Evolutionary conservation across 2,888 invertebrate species (phyloP).

Genomic region (Microdon myrmicae): DNA sequence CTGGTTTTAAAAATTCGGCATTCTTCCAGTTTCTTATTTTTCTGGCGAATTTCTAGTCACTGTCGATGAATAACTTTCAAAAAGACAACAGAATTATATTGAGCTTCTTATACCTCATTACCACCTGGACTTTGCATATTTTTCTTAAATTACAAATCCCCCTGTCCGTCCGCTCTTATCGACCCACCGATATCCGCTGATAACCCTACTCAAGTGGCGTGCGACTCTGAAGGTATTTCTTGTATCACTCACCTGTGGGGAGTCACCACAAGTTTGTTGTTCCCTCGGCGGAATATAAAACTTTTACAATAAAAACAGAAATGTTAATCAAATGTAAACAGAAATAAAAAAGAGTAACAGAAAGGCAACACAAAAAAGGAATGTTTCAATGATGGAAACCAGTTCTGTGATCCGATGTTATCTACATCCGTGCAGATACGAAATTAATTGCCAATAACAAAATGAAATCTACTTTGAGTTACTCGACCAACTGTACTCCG

Average conservation of each 20-base stretch:
- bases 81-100: constrained; percentile 27
- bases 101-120: too few relatives aligned
- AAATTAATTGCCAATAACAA: constrained; percentile 23
- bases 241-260: too few relatives aligned
- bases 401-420: constrained; percentile 18
- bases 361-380: too few relatives aligned
- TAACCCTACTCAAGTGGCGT: too few relatives aligned
- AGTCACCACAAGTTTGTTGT: too few relatives aligned
- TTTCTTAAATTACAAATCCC: constrained; percentile 20
- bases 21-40: constrained; percentile 15
- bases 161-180: constrained; percentile 4
- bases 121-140: constrained; percentile 38
- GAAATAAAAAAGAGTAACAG: constrained; percentile 17
- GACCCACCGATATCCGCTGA: too few relatives aligned
- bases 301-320: too few relatives aligned
- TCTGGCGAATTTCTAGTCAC: constrained; percentile 21
- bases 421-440: constrained; percentile 5
- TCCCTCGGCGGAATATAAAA: constrained; percentile 38
- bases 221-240: too few relatives aligned
- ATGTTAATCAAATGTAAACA: constrained; percentile 4
- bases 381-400: constrained; percentile 34
- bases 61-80: constrained; percentile 33
- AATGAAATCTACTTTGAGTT: too few relatives aligned
- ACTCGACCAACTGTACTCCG: too few relatives aligned
- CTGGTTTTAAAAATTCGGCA: constrained; percentile 15